phyloP scores from a whole-genome alignment of 2,113 vertebrate species.

The Columba janthina region DNA sequence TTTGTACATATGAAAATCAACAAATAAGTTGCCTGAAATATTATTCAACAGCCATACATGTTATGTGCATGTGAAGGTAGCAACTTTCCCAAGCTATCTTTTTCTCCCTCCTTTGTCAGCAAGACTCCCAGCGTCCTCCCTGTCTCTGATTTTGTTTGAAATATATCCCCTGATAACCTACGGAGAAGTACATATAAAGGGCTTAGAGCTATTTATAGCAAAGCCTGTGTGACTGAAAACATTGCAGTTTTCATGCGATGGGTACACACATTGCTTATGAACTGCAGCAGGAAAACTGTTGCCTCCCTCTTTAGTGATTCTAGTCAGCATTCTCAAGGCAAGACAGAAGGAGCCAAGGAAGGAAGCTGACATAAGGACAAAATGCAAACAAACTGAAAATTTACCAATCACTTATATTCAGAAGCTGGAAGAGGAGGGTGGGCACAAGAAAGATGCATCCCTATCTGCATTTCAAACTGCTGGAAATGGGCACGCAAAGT shows the following conservation, averaged over 20 bases:
- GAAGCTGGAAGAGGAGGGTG: not conserved
- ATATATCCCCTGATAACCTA: constrained; percentile 11
- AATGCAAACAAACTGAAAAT: constrained; percentile 56
- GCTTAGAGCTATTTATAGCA: constrained; percentile 55
- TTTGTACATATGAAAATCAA: not conserved
- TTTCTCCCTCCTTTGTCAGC: not conserved
- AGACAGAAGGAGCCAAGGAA: constrained; percentile 13
- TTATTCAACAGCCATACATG: not conserved
- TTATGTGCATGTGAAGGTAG: not conserved
- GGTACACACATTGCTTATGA: not conserved
- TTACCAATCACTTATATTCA: constrained; percentile 22
- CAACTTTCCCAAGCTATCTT: not conserved
- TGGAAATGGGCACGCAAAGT: constrained; percentile 18
- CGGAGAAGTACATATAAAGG: constrained; percentile 10
- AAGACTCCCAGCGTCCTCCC: not conserved
- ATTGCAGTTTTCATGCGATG: constrained; percentile 35
- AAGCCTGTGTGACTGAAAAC: constrained; percentile 39
- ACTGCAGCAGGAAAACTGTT: constrained; percentile 30
- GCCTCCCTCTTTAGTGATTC: constrained; percentile 37
- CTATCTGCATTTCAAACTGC: constrained; percentile 30
- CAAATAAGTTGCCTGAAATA: not conserved
- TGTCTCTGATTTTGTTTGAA: not conserved
- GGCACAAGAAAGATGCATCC: not conserved
- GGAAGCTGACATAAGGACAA: constrained; percentile 53
- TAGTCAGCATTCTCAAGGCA: constrained; percentile 18